These are phyloP conservation scores for Trilocha varians DNA, from an alignment of 2,888 invertebrate species.

Conservation along the genomic window DNA sequence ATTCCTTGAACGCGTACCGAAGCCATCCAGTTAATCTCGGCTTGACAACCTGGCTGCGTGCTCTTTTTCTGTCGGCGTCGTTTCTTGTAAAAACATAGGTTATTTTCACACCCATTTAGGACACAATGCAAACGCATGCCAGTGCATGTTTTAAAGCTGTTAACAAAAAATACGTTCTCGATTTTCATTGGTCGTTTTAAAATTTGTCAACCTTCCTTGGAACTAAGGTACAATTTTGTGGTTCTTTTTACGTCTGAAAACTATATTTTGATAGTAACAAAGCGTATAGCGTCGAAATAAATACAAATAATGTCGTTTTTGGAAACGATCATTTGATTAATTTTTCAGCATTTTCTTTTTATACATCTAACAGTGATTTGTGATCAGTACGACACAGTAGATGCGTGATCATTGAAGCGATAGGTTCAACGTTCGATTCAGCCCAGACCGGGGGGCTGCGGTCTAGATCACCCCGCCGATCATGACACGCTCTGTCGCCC, in stretches of 20 bases:
- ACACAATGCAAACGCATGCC: neutral
- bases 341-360: too few relatives aligned
- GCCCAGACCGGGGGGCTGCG: slow-evolving; percentile 20
- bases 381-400: neutral
- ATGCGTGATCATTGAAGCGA: slow-evolving; percentile 17
- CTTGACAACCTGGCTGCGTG: slow-evolving; percentile 24
- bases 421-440: slow-evolving; percentile 25
- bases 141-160: neutral
- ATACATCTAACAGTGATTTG: too few relatives aligned
- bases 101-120: slow-evolving; percentile 31
- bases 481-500: slow-evolving; percentile 49
- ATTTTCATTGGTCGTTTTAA: neutral
- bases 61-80: slow-evolving; percentile 25
- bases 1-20: slow-evolving; percentile 47
- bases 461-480: slow-evolving; percentile 34
- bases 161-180: neutral
- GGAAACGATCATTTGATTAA: too few relatives aligned
- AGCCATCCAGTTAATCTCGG: slow-evolving; percentile 38
- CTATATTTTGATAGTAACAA: too few relatives aligned
- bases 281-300: too few relatives aligned
- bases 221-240: too few relatives aligned
- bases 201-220: neutral
- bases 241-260: too few relatives aligned
- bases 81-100: slow-evolving; percentile 26
- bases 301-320: too few relatives aligned